phyloP scores from a whole-genome alignment of 2,797 vertebrate genomes.

The Leucoraja ocellata region DNA sequence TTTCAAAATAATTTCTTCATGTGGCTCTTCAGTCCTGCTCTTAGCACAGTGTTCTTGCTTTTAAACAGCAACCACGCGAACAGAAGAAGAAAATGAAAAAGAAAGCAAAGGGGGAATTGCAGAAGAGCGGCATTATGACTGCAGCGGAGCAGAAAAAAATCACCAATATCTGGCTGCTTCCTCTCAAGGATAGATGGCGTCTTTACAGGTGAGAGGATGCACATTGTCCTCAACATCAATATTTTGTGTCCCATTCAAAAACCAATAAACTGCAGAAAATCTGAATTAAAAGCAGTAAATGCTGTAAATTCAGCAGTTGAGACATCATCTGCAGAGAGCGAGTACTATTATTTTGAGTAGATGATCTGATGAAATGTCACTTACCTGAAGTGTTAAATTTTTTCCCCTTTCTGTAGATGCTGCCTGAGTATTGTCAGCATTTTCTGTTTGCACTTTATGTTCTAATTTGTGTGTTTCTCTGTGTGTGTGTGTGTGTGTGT shows the following conservation, averaged over 20 bases:
- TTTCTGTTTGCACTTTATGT: too few relatives aligned
- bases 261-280: too few relatives aligned
- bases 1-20: background rate
- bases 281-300: too few relatives aligned
- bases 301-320: too few relatives aligned
- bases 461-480: too few relatives aligned
- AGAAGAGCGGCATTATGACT: slow-evolving; percentile 62
- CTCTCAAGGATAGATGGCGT: slow-evolving; percentile 67
- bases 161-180: slow-evolving; percentile 70
- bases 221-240: background rate
- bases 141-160: slow-evolving; percentile 57
- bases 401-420: too few relatives aligned
- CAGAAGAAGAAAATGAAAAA: slow-evolving; percentile 72
- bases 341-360: too few relatives aligned
- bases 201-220: slow-evolving; percentile 75
- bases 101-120: slow-evolving; percentile 63
- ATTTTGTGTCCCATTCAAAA: background rate
- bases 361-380: too few relatives aligned
- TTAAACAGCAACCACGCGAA: slow-evolving; percentile 57
- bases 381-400: too few relatives aligned
- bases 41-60: background rate
- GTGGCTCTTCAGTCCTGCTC: background rate
- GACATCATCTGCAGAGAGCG: too few relatives aligned
- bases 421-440: too few relatives aligned
- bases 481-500: too few relatives aligned